A percentile compares a stretch with the other conserved stretches of the same genome.
Conservation (phyloP, 2,113 vertebrate genomes). For the Circaetus gallicus region DNA sequence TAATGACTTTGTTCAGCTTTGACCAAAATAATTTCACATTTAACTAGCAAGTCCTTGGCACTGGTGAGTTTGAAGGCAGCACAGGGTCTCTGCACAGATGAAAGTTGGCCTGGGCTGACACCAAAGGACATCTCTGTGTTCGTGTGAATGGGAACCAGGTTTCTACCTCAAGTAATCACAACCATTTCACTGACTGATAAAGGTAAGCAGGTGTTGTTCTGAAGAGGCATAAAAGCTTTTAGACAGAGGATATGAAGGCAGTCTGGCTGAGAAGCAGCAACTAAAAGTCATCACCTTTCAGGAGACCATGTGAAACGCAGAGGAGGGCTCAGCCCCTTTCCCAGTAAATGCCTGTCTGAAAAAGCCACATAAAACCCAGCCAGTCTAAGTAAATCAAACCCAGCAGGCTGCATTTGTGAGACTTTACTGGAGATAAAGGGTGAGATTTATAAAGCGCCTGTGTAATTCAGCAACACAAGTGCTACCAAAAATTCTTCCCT, state of each 20-base stretch:
- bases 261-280: background rate
- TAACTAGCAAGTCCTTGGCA: background rate
- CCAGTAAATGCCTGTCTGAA: background rate
- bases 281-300: background rate
- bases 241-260: background rate
- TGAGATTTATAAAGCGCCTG: background rate
- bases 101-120: background rate
- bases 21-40: background rate
- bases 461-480: background rate
- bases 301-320: background rate
- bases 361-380: background rate
- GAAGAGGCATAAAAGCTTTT: background rate
- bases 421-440: conserved; percentile 7
- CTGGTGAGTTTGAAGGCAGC: background rate
- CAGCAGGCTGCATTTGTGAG: background rate
- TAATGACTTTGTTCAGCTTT: background rate
- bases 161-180: background rate
- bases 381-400: background rate
- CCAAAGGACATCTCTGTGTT: background rate
- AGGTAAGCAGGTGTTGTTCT: background rate
- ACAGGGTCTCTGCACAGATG: background rate
- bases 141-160: background rate
- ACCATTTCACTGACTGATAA: background rate
- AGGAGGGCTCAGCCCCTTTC: background rate
- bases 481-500: conserved; percentile 1